A percentile compares a stretch with the other conserved stretches of the same genome.
Evolutionary conservation across 53 echinoderm and acorn worm species (phyloP).

Genomic region (Temnopleurus reevesii): DNA sequence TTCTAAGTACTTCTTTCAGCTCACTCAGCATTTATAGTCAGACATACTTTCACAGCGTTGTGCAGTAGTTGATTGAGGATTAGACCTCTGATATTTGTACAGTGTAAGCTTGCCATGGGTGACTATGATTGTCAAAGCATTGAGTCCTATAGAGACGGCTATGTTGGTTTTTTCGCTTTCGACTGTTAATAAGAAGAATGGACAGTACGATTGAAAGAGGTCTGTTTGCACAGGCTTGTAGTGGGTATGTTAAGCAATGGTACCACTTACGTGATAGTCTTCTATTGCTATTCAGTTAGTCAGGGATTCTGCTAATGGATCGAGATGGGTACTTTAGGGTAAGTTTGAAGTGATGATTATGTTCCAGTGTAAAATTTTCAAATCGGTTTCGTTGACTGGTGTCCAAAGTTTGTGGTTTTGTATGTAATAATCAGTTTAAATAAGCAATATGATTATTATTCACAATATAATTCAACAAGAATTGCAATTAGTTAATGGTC

Average conservation of each 20-base stretch:
- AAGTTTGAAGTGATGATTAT: neutral
- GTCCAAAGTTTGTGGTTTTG: too few relatives aligned
- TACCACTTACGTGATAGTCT: neutral
- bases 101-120: neutral
- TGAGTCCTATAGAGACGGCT: neutral
- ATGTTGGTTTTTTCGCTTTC: constrained; percentile 41
- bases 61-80: neutral
- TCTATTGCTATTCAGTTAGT: neutral
- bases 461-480: too few relatives aligned
- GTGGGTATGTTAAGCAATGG: constrained; percentile 32
- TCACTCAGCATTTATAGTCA: neutral
- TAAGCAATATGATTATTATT: too few relatives aligned
- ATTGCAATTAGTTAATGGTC: too few relatives aligned
- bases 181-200: neutral
- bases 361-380: too few relatives aligned
- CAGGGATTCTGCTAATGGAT: neutral
- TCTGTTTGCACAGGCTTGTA: constrained; percentile 33
- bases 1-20: neutral
- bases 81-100: constrained; percentile 13
- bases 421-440: too few relatives aligned
- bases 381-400: too few relatives aligned
- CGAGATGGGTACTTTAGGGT: neutral
- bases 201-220: neutral
- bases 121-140: neutral
- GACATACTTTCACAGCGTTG: neutral